Evolutionary conservation across 2,797 vertebrate species (phyloP).

Genomic region (Hoplostethus atlanticus): DNA sequence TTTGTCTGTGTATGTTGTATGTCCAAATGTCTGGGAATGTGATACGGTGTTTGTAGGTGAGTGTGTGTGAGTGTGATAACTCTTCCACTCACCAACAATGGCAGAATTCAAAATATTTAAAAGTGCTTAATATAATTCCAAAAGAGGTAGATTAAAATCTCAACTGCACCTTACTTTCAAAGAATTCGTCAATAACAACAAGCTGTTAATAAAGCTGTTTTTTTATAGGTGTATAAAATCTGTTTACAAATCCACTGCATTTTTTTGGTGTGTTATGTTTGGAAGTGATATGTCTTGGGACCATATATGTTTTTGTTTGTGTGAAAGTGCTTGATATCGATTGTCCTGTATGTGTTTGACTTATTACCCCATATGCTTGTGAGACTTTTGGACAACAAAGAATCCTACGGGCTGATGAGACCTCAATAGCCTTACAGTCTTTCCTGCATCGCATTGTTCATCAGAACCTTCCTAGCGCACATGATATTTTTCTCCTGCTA

Average conservation of each 20-base stretch:
- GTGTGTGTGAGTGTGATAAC: conserved; percentile 7
- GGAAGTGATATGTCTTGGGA: not conserved
- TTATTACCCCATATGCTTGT: conserved; percentile 34
- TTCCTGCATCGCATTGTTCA: conserved; percentile 27
- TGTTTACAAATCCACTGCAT: not conserved
- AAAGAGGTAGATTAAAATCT: not conserved
- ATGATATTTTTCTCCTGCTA: not conserved
- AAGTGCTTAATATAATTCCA: not conserved
- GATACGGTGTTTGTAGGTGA: conserved; percentile 1
- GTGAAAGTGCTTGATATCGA: conserved; percentile 20
- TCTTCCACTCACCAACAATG: not conserved
- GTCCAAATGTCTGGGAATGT: conserved; percentile 26
- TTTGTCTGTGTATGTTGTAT: conserved; percentile 33
- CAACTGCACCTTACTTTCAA: not conserved
- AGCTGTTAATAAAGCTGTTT: not conserved
- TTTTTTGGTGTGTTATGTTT: not conserved
- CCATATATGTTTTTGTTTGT: conserved; percentile 16
- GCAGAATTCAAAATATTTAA: not conserved
- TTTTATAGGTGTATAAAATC: not conserved
- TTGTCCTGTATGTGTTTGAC: conserved; percentile 18
- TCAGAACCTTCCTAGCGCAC: not conserved
- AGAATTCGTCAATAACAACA: not conserved
- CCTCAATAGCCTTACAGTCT: not conserved
- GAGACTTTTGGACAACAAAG: conserved; percentile 3
- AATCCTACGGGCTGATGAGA: conserved; percentile 1